Conservation (phyloP, 2,797 vertebrate species). For the Ciconia nigra region DNA sequence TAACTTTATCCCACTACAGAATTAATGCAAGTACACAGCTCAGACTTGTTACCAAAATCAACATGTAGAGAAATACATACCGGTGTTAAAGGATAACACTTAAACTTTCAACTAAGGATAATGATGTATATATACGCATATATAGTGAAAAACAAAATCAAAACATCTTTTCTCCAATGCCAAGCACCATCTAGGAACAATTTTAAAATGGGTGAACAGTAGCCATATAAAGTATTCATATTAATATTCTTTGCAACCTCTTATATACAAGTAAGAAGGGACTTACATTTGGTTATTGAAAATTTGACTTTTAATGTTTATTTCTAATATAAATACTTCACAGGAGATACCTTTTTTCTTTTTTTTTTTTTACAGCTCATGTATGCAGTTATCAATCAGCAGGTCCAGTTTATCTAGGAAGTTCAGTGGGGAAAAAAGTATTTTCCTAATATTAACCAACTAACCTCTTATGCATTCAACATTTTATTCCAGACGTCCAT, state of each 20-base stretch:
- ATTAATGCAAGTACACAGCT: not conserved
- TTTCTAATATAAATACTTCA: not conserved
- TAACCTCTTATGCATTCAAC: not conserved
- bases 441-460: not conserved
- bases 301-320: not conserved
- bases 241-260: not conserved
- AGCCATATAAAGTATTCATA: not conserved
- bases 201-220: not conserved
- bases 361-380: not conserved
- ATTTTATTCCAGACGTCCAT: not conserved
- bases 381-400: not conserved
- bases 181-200: not conserved
- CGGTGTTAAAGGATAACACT: not conserved
- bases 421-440: not conserved
- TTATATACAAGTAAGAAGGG: not conserved
- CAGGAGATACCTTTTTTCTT: not conserved
- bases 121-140: not conserved
- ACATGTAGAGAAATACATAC: not conserved
- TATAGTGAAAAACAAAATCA: not conserved
- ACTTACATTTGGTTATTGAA: not conserved
- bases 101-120: not conserved
- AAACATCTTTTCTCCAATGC: not conserved
- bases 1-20: constrained; percentile 59
- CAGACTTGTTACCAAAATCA: not conserved
- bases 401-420: not conserved